phyloP scores from a whole-genome alignment of 1,140 invertebrate species.

The Bombus polaris region DNA sequence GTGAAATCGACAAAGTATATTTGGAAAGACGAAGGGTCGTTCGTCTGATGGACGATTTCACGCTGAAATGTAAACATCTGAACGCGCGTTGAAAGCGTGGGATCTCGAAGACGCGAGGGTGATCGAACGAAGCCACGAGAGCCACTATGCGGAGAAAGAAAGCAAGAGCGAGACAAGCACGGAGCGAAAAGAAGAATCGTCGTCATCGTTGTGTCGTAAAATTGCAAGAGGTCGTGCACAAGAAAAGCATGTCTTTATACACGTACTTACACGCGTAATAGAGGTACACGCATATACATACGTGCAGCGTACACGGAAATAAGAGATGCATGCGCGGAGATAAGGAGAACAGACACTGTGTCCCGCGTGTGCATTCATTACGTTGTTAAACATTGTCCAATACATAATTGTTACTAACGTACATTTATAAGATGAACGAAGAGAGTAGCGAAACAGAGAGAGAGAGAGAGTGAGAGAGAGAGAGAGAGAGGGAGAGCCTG shows the following conservation, averaged over 20 bases:
- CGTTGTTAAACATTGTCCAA: conserved; percentile 71
- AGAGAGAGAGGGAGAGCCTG: neutral
- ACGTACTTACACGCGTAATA: conserved; percentile 6
- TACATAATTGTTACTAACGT: conserved; percentile 68
- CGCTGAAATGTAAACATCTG: no score
- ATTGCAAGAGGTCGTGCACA: conserved; percentile 36
- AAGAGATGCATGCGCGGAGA: neutral
- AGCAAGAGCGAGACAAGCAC: neutral
- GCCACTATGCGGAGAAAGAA: conserved; percentile 1
- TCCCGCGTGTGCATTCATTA: conserved; percentile 45
- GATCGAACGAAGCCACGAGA: conserved; percentile 8
- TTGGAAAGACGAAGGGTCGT: no score
- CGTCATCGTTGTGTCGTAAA: conserved; percentile 42
- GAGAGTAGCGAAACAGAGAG: neutral
- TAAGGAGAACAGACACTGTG: neutral
- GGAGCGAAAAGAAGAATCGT: conserved; percentile 25
- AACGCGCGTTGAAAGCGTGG: no score
- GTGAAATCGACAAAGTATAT: no score
- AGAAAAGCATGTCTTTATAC: conserved; percentile 31
- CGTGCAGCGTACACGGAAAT: neutral
- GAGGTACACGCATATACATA: conserved; percentile 5
- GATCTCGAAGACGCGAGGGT: no score
- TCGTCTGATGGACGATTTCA: no score
- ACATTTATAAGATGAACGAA: conserved; percentile 59
- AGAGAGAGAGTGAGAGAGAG: conserved; percentile 14